These are phyloP conservation scores for Falcunculus frontatus DNA, from an alignment of 2,113 vertebrate species.

Conservation along the genomic window DNA sequence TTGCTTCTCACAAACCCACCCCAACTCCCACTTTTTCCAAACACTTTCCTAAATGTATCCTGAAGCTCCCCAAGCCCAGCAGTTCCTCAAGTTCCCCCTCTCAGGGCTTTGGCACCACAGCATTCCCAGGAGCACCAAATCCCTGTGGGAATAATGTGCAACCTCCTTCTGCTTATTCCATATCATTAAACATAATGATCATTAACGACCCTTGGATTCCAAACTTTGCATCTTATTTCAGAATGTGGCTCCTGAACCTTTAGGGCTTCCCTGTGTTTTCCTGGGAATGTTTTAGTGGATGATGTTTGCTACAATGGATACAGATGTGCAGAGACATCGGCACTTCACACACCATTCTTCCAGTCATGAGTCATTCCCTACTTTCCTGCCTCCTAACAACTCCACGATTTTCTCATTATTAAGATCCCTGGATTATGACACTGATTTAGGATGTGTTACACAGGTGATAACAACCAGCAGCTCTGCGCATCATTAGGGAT, in stretches of 20 bases:
- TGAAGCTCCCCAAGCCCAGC: not conserved
- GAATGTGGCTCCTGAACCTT: not conserved
- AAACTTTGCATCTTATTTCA: not conserved
- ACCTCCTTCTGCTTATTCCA: not conserved
- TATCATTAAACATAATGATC: not conserved
- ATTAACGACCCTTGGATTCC: not conserved
- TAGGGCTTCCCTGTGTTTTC: not conserved
- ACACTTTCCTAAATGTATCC: not conserved
- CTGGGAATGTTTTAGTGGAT: not conserved
- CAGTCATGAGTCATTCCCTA: not conserved
- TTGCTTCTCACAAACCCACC: not conserved
- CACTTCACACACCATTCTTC: not conserved
- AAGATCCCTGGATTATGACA: not conserved
- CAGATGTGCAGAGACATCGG: not conserved
- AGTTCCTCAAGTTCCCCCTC: not conserved
- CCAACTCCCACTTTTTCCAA: not conserved
- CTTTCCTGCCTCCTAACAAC: not conserved
- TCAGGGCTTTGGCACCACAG: not conserved
- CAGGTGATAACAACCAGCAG: not conserved
- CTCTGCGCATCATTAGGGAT: not conserved
- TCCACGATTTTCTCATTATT: not conserved
- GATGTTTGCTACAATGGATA: not conserved
- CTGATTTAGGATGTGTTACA: not conserved
- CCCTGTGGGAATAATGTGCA: not conserved
- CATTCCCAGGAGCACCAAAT: not conserved